Percentiles rank a stretch among this genome's conserved stretches.
phyloP scores from a whole-genome alignment of 2,797 vertebrate species.

The Gadopsis bispinosus region DNA sequence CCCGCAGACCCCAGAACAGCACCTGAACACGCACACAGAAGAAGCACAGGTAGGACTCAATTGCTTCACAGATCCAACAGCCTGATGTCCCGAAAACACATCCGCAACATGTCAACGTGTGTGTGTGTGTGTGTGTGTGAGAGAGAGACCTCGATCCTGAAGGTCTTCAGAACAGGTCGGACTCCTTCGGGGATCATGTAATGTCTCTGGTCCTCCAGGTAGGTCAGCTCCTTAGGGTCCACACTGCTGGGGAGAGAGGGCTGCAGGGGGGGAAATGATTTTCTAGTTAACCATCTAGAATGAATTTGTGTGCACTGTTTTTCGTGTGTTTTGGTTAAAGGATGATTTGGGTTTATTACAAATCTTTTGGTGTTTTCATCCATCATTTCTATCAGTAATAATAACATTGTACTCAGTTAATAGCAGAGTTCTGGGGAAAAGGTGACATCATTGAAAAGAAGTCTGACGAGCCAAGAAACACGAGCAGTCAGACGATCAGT shows the following conservation, averaged over 20 bases:
- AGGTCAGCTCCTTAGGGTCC: slow-evolving; percentile 86
- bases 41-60: background rate
- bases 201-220: slow-evolving; percentile 76
- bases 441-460: background rate
- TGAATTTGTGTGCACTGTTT: background rate
- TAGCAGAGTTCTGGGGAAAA: background rate
- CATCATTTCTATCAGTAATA: background rate
- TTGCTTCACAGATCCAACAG: background rate
- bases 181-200: slow-evolving; percentile 90
- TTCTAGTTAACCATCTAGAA: background rate
- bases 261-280: slow-evolving; percentile 66
- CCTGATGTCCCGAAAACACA: background rate
- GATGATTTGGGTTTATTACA: background rate
- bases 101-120: background rate
- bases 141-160: slow-evolving; percentile 91
- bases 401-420: background rate
- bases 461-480: background rate
- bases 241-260: slow-evolving; percentile 88
- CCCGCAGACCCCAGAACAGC: slow-evolving; percentile 94
- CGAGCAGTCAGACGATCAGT: too few species aligned
- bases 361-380: background rate
- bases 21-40: slow-evolving; percentile 80
- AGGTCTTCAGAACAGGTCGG: slow-evolving; percentile 89
- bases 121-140: background rate
- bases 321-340: background rate